Percentiles rank a stretch among this genome's conserved stretches.
phyloP scores from a whole-genome alignment of 2,797 vertebrate genomes.

The Champsocephalus esox region DNA sequence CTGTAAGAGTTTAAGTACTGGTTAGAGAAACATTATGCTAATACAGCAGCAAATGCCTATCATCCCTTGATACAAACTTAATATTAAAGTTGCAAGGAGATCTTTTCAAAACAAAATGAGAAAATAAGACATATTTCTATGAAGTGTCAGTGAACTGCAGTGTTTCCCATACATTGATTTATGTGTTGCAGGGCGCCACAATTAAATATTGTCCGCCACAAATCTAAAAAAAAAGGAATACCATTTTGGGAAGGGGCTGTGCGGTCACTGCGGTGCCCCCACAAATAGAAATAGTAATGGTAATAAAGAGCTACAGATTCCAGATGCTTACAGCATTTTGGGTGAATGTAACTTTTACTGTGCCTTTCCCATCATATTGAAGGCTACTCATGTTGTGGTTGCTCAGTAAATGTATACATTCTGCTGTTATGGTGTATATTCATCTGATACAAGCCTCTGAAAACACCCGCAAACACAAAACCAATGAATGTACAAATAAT shows the following conservation, averaged over 20 bases:
- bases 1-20: conserved; percentile 71
- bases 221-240: no score
- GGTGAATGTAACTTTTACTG: background rate
- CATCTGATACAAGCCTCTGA: background rate
- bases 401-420: background rate
- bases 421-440: background rate
- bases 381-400: background rate
- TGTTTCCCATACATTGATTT: no score
- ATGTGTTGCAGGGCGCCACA: no score
- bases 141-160: background rate
- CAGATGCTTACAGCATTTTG: background rate
- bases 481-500: background rate
- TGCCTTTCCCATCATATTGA: background rate
- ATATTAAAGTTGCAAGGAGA: background rate
- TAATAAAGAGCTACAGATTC: background rate
- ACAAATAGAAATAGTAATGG: no score
- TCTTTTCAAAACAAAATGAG: no score
- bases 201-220: no score
- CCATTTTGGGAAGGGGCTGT: no score
- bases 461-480: background rate
- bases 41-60: background rate
- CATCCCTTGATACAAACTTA: background rate
- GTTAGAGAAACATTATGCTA: conserved; percentile 3
- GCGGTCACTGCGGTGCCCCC: no score
- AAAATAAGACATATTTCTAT: no score